Conservation (phyloP, 2,888 invertebrate species). For the Opisthograptis luteolata region DNA sequence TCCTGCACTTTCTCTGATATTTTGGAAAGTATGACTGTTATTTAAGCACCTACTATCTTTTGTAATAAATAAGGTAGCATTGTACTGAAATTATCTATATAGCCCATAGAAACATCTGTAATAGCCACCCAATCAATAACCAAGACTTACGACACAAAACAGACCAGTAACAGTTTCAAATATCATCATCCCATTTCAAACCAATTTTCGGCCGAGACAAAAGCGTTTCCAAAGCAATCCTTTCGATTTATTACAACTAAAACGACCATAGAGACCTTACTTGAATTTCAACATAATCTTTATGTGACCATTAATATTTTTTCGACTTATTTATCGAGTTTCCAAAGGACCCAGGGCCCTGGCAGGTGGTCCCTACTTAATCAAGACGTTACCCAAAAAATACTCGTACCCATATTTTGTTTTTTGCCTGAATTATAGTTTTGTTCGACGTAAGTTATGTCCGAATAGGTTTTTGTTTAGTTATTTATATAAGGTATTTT, state of each 20-base stretch:
- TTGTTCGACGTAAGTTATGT: constrained; percentile 71
- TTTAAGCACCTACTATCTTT: background rate
- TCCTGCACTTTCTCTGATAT: no score
- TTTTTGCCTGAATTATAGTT: constrained; percentile 78
- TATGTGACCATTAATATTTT: constrained; percentile 76
- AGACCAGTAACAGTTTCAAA: constrained; percentile 24
- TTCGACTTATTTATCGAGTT: constrained; percentile 74
- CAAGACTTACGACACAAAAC: constrained; percentile 29
- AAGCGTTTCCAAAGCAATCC: constrained; percentile 51
- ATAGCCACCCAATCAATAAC: constrained; percentile 24
- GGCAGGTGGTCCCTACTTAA: constrained; percentile 84
- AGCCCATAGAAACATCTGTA: constrained; percentile 20
- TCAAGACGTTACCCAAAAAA: constrained; percentile 83
- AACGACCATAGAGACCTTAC: constrained; percentile 64
- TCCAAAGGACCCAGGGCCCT: constrained; percentile 61
- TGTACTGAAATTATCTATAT: constrained; percentile 28
- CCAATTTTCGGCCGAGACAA: constrained; percentile 55
- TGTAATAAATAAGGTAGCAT: constrained; percentile 22
- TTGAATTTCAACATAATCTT: constrained; percentile 75
- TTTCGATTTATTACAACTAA: constrained; percentile 60
- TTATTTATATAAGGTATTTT: constrained; percentile 76
- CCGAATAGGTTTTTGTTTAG: constrained; percentile 65
- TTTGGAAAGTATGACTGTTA: background rate
- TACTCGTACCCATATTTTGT: constrained; percentile 70
- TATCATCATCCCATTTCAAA: constrained; percentile 32